A percentile compares a stretch with the other conserved stretches of the same genome.
Evolutionary conservation across 1,140 invertebrate genomes (phyloP).

Genomic region (Panulirus ornatus): DNA sequence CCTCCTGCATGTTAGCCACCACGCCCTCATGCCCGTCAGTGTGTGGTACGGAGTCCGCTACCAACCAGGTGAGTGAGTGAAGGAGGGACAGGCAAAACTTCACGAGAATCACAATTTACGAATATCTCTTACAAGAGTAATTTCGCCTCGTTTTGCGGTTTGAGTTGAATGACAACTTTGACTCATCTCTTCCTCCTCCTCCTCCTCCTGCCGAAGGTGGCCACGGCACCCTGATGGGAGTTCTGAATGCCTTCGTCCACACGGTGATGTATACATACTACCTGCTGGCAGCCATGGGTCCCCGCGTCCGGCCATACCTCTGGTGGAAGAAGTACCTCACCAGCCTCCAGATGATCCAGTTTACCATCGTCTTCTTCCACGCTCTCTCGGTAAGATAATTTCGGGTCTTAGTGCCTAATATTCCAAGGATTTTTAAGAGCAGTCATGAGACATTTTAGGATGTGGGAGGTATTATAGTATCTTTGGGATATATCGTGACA

Average conservation of each 20-base stretch:
- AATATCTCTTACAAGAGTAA: no score
- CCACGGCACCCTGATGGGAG: constrained; percentile 78
- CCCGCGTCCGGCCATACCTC: constrained; percentile 79
- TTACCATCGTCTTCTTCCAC: constrained; percentile 43
- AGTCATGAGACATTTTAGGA: no score
- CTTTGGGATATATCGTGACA: no score
- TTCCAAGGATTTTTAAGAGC: no score
- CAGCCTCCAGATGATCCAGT: constrained; percentile 32
- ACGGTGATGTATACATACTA: constrained; percentile 82
- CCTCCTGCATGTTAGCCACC: constrained; percentile 93
- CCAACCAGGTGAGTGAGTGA: constrained; percentile 61
- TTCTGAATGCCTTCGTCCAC: constrained; percentile 82
- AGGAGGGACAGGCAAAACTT: no score
- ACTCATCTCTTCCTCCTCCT: no score
- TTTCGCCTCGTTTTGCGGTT: no score
- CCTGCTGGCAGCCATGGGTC: constrained; percentile 81
- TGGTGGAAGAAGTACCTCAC: constrained; percentile 37
- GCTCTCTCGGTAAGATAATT: neutral
- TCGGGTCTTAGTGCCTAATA: no score
- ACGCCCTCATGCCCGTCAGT: constrained; percentile 84
- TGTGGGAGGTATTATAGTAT: no score
- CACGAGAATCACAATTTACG: no score
- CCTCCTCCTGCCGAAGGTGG: no score
- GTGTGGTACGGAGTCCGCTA: constrained; percentile 74
- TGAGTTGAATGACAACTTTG: no score